Conservation (phyloP, 2,888 invertebrate genomes). For the Colostygia pectinataria region DNA sequence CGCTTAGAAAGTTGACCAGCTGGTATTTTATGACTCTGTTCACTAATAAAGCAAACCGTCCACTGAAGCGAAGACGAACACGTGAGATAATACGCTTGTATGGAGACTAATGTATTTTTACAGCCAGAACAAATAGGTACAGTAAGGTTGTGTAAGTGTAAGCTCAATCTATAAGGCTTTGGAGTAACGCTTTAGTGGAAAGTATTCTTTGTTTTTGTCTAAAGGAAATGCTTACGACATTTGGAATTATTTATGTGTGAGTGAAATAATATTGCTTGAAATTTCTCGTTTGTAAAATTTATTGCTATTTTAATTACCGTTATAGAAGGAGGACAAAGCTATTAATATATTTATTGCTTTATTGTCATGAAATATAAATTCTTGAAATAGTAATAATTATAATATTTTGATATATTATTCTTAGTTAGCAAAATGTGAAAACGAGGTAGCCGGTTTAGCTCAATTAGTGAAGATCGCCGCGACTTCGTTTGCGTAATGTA, state of each 20-base stretch:
- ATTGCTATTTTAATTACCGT: constrained; percentile 27
- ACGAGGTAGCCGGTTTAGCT: constrained; percentile 4
- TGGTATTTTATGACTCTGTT: constrained; percentile 33
- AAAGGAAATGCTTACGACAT: constrained; percentile 30
- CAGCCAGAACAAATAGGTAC: too few species aligned
- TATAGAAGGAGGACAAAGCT: constrained; percentile 25
- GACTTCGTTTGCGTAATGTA: too few species aligned
- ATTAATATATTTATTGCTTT: constrained; percentile 25
- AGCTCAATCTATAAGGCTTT: too few species aligned
- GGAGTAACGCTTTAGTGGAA: constrained; percentile 2
- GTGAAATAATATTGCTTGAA: constrained; percentile 24
- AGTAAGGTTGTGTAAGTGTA: too few species aligned
- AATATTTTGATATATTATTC: constrained; percentile 16
- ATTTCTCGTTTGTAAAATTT: constrained; percentile 28
- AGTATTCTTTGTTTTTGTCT: constrained; percentile 13
- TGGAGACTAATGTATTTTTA: too few species aligned
- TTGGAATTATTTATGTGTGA: constrained; percentile 25
- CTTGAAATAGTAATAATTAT: constrained; percentile 14
- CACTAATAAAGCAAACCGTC: constrained; percentile 5
- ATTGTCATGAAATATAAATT: constrained; percentile 26
- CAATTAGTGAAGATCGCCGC: constrained; percentile 1
- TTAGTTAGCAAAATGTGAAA: constrained; percentile 13
- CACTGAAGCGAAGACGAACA: neutral
- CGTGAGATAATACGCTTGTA: neutral
- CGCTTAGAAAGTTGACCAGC: constrained; percentile 35